These are phyloP conservation scores for Donacobius atricapilla DNA, from an alignment of 2,113 vertebrate genomes.

Conservation along the genomic window DNA sequence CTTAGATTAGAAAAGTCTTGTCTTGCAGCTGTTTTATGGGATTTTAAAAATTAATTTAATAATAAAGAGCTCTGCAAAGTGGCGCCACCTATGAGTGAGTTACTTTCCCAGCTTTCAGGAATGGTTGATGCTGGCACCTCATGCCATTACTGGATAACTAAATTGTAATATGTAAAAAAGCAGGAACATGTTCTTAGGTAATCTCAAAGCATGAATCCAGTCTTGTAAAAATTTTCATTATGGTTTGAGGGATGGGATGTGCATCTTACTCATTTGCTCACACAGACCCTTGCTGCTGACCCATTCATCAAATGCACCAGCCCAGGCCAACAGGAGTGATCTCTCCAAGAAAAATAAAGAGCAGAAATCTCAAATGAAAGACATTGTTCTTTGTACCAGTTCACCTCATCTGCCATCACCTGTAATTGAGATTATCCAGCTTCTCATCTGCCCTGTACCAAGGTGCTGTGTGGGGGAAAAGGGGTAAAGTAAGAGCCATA, in stretches of 20 bases:
- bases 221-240: slow-evolving; percentile 22
- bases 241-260: slow-evolving; percentile 7
- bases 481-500: neutral
- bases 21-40: neutral
- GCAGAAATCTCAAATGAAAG: neutral
- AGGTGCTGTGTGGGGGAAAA: neutral
- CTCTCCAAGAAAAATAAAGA: slow-evolving; percentile 29
- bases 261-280: neutral
- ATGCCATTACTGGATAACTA: neutral
- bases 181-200: neutral
- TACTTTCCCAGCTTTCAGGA: neutral
- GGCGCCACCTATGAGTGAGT: neutral
- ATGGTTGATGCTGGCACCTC: neutral
- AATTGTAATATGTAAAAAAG: neutral
- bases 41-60: neutral
- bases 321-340: neutral
- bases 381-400: neutral
- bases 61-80: neutral
- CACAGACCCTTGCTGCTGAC: neutral
- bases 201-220: neutral
- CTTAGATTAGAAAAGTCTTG: neutral
- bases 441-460: neutral
- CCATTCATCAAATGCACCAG: slow-evolving; percentile 12
- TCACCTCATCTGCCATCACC: slow-evolving; percentile 14
- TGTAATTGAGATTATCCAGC: neutral